Conservation (phyloP, 2,797 vertebrate genomes). For the Acipenser oxyrinchus region DNA sequence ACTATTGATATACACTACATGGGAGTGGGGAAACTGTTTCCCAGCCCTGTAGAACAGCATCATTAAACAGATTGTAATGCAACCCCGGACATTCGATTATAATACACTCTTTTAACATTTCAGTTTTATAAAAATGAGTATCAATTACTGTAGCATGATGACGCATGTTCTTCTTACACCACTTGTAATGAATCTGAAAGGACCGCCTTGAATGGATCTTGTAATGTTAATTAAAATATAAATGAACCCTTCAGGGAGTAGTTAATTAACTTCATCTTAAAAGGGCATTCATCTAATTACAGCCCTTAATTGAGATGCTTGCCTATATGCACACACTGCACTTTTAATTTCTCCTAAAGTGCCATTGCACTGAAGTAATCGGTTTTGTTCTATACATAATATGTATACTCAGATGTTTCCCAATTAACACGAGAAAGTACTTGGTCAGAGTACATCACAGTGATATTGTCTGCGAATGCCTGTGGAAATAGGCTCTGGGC, state of each 20-base stretch:
- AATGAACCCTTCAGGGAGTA: conserved; percentile 15
- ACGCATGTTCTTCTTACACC: conserved; percentile 2
- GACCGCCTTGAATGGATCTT: conserved; percentile 13
- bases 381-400: conserved; percentile 6
- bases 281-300: conserved; percentile 23
- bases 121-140: too few relatives aligned
- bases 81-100: neutral
- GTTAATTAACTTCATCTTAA: conserved; percentile 19
- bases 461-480: too few relatives aligned
- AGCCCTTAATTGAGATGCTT: conserved; percentile 21
- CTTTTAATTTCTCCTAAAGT: conserved; percentile 14
- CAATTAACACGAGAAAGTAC: conserved; percentile 6
- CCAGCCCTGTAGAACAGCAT: neutral
- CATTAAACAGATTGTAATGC: neutral
- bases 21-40: too few relatives aligned
- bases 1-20: too few relatives aligned
- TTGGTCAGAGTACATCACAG: too few relatives aligned
- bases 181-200: neutral
- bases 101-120: neutral
- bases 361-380: conserved; percentile 12
- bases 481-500: too few relatives aligned
- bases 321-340: conserved; percentile 13
- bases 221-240: conserved; percentile 19
- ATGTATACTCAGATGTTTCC: conserved; percentile 10
- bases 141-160: conserved; percentile 2